Evolutionary conservation across 2,797 vertebrate genomes (phyloP).

Genomic region (Petrocephalus sullivani): DNA sequence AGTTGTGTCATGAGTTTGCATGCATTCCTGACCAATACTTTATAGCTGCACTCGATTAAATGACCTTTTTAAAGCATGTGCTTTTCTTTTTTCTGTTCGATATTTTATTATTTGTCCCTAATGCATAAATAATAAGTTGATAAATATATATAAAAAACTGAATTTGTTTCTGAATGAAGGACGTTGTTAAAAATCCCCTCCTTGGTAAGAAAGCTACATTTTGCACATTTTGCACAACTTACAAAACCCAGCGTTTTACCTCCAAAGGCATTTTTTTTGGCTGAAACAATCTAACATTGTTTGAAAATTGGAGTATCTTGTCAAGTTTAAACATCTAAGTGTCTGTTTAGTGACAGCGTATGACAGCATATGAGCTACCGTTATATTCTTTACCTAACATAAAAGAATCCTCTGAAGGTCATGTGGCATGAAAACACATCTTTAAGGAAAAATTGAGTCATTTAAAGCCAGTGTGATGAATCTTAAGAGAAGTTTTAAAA

Average conservation of each 20-base stretch:
- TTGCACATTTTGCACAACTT: not conserved
- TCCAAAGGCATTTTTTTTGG: not conserved
- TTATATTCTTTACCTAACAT: not conserved
- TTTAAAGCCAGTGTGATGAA: not conserved
- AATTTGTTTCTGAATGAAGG: not conserved
- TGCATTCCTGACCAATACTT: not conserved
- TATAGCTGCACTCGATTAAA: not conserved
- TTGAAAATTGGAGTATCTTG: constrained; percentile 5
- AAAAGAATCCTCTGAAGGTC: constrained; percentile 2
- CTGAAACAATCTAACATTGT: not conserved
- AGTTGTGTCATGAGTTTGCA: not conserved
- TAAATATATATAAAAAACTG: not conserved
- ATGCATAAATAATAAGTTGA: not conserved
- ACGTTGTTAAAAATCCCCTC: not conserved
- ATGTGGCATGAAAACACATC: not conserved
- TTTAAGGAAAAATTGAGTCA: not conserved
- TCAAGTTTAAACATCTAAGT: not conserved
- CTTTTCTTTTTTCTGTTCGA: not conserved
- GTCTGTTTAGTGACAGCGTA: not conserved
- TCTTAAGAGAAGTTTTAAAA: not conserved
- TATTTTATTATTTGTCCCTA: not conserved
- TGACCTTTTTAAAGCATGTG: not conserved
- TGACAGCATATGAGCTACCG: not conserved
- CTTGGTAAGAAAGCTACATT: not conserved
- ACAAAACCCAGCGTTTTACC: not conserved